phyloP scores from a whole-genome alignment of 2,797 vertebrate species.

The Margarornis squamiger region DNA sequence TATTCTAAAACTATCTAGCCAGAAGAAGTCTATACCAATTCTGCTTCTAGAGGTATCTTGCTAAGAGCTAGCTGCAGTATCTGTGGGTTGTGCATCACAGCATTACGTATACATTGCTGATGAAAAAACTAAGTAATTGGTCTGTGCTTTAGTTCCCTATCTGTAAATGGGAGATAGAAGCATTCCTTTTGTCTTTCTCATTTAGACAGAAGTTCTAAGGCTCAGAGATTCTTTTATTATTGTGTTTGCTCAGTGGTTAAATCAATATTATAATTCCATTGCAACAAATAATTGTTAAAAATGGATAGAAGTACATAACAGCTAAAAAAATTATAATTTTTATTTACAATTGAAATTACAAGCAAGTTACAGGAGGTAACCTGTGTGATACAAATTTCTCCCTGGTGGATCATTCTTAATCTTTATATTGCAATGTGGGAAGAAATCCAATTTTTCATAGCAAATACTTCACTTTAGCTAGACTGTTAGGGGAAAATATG shows the following conservation, averaged over 20 bases:
- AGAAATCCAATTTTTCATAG: conserved; percentile 20
- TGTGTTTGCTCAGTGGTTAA: background rate
- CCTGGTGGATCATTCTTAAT: background rate
- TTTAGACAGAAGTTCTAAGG: background rate
- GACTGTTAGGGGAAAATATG: background rate
- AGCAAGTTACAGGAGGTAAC: background rate
- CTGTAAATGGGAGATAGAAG: background rate
- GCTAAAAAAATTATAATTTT: background rate
- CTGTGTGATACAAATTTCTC: background rate
- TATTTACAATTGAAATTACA: background rate
- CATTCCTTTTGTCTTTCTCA: background rate
- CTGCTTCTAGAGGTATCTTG: background rate
- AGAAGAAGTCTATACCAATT: background rate
- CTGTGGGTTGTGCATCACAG: background rate
- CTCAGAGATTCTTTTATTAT: background rate
- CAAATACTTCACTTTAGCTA: background rate
- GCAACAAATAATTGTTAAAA: background rate
- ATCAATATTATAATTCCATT: background rate
- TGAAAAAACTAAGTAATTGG: background rate
- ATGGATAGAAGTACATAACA: background rate
- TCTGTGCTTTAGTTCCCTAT: background rate
- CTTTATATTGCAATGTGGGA: background rate
- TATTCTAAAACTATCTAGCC: background rate
- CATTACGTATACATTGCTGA: background rate
- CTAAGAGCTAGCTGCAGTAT: background rate